Conservation (phyloP, 2,888 invertebrate species). For the Bombylius discolor region DNA sequence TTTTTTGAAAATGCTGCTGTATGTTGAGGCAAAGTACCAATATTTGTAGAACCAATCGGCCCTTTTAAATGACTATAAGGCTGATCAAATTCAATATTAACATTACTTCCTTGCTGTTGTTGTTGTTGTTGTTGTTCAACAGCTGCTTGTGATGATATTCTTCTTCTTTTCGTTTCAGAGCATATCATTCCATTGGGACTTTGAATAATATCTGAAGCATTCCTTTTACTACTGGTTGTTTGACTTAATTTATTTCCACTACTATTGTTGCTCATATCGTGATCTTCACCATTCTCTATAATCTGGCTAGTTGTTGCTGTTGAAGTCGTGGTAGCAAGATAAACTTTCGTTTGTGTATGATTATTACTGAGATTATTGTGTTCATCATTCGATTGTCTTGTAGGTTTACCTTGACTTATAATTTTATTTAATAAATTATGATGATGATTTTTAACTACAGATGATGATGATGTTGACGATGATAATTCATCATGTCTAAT, state of each 20-base stretch:
- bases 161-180: slow-evolving; percentile 12
- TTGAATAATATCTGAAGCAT: slow-evolving; percentile 3
- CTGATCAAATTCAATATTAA: slow-evolving; percentile 17
- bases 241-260: background rate
- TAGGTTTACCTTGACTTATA: slow-evolving; percentile 11
- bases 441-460: slow-evolving; percentile 19
- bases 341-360: slow-evolving; percentile 2
- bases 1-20: slow-evolving; percentile 14
- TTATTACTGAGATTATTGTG: slow-evolving; percentile 4
- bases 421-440: slow-evolving; percentile 19
- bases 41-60: slow-evolving; percentile 52
- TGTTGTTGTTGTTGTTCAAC: slow-evolving; percentile 10
- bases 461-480: slow-evolving; percentile 36
- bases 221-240: slow-evolving; percentile 7
- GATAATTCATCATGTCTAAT: slow-evolving; percentile 18
- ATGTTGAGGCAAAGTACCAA: slow-evolving; percentile 45
- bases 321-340: background rate
- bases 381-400: slow-evolving; percentile 6
- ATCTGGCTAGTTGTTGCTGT: background rate
- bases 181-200: slow-evolving; percentile 12
- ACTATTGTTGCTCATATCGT: background rate
- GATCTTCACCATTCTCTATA: slow-evolving; percentile 8
- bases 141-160: slow-evolving; percentile 1
- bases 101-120: slow-evolving; percentile 7
- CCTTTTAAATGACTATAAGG: slow-evolving; percentile 12